Conservation (phyloP, 2,797 vertebrate genomes). For the Malurus leucopterus region DNA sequence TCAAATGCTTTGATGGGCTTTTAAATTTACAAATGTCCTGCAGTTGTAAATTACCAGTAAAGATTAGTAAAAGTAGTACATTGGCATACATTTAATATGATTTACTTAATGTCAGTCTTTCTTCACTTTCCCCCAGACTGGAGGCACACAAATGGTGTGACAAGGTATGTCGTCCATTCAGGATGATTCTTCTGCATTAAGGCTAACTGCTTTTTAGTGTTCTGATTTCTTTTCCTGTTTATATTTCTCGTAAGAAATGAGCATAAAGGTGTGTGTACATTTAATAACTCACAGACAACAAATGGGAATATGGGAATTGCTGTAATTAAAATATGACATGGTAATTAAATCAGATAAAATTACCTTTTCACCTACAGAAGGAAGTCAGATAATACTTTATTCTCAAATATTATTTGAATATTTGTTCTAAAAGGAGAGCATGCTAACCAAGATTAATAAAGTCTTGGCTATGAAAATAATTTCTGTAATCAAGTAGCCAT, state of each 20-base stretch:
- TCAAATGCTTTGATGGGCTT: constrained; percentile 65
- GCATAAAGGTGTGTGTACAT: neutral
- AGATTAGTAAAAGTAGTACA: constrained; percentile 27
- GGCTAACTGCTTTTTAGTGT: neutral
- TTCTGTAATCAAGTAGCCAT: neutral
- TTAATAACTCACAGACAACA: neutral
- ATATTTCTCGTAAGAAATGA: neutral
- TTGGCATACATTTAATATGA: constrained; percentile 1
- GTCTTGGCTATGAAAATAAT: neutral
- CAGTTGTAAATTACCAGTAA: constrained; percentile 62
- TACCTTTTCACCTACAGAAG: neutral
- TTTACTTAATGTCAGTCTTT: neutral
- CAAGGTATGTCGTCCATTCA: neutral
- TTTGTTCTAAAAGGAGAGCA: neutral
- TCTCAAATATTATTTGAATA: neutral
- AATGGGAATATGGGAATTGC: neutral
- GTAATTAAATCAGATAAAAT: neutral
- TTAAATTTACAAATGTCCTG: constrained; percentile 68
- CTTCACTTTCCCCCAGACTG: fast-evolving
- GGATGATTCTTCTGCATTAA: neutral
- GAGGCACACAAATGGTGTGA: neutral
- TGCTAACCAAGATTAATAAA: neutral
- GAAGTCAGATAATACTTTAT: neutral
- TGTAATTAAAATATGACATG: neutral
- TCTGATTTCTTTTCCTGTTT: neutral